phyloP scores from a whole-genome alignment of 2,113 vertebrate genomes.

The Azemiops feae region DNA sequence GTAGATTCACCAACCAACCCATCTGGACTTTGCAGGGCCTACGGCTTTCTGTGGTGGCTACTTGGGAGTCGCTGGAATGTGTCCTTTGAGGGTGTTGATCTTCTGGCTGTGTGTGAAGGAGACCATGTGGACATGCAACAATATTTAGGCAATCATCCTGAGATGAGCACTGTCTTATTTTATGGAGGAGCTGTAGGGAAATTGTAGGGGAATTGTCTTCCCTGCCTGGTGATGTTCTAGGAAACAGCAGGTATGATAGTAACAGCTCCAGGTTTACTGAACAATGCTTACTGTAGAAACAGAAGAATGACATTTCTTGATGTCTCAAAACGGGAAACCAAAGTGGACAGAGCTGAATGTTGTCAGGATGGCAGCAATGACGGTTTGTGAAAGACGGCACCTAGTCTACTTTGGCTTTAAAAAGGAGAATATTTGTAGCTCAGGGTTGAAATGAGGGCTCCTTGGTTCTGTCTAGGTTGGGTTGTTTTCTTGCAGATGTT shows the following conservation, averaged over 20 bases:
- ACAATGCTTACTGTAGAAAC: not conserved
- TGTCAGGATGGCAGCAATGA: not conserved
- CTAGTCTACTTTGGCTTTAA: not conserved
- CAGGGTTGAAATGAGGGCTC: not conserved
- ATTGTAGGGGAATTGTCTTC: no score
- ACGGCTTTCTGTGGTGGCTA: not conserved
- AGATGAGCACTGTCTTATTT: not conserved
- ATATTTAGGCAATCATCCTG: not conserved
- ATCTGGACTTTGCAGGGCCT: not conserved
- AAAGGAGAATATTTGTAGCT: not conserved
- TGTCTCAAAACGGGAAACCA: not conserved
- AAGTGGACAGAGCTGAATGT: accelerated
- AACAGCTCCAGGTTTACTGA: not conserved
- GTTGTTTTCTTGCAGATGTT: not conserved
- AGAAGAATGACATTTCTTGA: not conserved
- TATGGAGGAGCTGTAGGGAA: not conserved
- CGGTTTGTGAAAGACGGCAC: not conserved
- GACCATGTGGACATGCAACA: not conserved
- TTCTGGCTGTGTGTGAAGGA: not conserved
- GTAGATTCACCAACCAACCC: no score
- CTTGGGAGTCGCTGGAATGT: not conserved
- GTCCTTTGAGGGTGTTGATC: not conserved
- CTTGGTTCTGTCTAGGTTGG: not conserved
- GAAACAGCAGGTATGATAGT: not conserved
- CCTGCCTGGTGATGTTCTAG: not conserved